A percentile compares a stretch with the other conserved stretches of the same genome.
Conservation (phyloP, 2,797 vertebrate species). For the Cryptoblepharus egeriae region DNA sequence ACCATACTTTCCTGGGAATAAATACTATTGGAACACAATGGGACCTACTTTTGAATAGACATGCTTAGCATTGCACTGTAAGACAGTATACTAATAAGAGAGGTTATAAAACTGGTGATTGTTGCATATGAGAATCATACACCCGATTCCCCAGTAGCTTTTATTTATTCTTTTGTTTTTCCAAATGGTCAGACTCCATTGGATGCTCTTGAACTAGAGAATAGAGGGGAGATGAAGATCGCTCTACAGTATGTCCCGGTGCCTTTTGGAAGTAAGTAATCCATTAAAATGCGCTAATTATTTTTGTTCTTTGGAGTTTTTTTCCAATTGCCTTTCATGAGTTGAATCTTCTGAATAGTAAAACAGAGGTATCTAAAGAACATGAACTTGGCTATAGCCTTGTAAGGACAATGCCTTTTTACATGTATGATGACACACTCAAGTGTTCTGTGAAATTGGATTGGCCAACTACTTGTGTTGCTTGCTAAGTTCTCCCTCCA, state of each 20-base stretch:
- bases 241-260: constrained; percentile 87
- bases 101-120: neutral
- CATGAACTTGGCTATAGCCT: too few relatives aligned
- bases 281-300: neutral
- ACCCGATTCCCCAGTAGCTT: neutral
- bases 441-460: too few relatives aligned
- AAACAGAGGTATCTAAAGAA: neutral
- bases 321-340: fast-evolving
- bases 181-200: constrained; percentile 64
- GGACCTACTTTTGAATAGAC: too few relatives aligned
- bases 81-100: neutral
- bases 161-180: neutral
- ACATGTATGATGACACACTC: too few relatives aligned
- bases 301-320: fast-evolving
- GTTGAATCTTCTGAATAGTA: neutral
- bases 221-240: constrained; percentile 88
- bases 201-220: constrained; percentile 70
- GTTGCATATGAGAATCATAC: too few relatives aligned
- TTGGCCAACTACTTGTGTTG: too few relatives aligned
- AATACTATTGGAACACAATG: too few relatives aligned
- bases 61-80: too few relatives aligned
- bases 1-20: too few relatives aligned
- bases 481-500: too few relatives aligned
- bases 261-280: constrained; percentile 79
- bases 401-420: too few relatives aligned